phyloP scores from a whole-genome alignment of 2,888 invertebrate genomes.

The Brachyopa scutellaris region DNA sequence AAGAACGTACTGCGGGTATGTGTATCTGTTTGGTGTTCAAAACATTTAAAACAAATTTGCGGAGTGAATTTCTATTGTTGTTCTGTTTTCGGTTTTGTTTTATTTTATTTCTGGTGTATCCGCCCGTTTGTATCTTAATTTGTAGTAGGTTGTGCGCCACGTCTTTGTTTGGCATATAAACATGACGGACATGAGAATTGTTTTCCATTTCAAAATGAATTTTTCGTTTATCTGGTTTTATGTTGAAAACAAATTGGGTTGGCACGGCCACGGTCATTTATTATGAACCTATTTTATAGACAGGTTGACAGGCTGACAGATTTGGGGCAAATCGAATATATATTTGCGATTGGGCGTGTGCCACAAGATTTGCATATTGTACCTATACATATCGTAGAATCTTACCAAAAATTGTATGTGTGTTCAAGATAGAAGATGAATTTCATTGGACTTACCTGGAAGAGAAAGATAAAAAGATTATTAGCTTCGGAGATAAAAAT shows the following conservation, averaged over 20 bases:
- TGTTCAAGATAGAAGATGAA: neutral
- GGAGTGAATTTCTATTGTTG: conserved; percentile 51
- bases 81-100: neutral
- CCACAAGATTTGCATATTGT: neutral
- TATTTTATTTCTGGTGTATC: conserved; percentile 1
- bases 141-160: conserved; percentile 22
- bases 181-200: conserved; percentile 52
- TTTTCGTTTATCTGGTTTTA: no score
- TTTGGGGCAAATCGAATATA: conserved; percentile 5
- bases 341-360: neutral
- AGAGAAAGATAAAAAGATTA: conserved; percentile 15
- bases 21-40: conserved; percentile 15
- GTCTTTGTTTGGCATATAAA: conserved; percentile 13
- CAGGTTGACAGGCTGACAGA: conserved; percentile 39
- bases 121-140: conserved; percentile 32
- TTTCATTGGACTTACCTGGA: conserved; percentile 50
- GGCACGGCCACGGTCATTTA: conserved; percentile 5
- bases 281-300: conserved; percentile 24
- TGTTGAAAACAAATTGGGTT: conserved; percentile 28
- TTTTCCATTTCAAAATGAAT: conserved; percentile 10
- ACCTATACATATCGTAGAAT: neutral
- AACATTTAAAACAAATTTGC: conserved; percentile 51
- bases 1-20: conserved; percentile 8
- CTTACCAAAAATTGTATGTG: conserved; percentile 18
- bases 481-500: no score